Evolutionary conservation across 92 coral and sea anemone species (phyloP).

Genomic region (Palythoa grandis): DNA sequence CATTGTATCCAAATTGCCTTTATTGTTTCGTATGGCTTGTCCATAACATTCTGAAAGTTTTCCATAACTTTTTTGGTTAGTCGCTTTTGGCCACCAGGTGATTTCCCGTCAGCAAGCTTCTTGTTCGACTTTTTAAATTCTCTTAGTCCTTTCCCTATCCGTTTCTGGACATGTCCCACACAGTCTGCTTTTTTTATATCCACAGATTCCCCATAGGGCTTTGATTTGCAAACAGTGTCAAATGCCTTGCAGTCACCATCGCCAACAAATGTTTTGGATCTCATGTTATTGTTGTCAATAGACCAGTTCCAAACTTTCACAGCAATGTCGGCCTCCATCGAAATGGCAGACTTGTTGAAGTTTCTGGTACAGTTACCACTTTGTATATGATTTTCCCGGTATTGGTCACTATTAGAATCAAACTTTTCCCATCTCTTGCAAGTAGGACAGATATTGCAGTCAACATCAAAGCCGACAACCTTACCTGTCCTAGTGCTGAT

Average conservation of each 20-base stretch:
- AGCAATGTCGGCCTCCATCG: slow-evolving; percentile 18
- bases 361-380: slow-evolving; percentile 1
- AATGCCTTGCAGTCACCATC: slow-evolving; percentile 11
- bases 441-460: no score
- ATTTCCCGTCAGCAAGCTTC: neutral
- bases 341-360: slow-evolving; percentile 2
- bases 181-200: slow-evolving; percentile 4
- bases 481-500: no score
- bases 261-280: slow-evolving; percentile 1
- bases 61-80: neutral
- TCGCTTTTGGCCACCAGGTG: neutral
- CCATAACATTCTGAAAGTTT: slow-evolving; percentile 7
- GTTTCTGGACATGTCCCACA: neutral
- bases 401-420: neutral
- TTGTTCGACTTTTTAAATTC: neutral
- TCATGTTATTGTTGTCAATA: neutral
- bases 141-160: slow-evolving; percentile 3
- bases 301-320: slow-evolving; percentile 16
- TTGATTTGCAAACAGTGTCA: neutral
- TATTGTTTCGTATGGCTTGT: slow-evolving; percentile 8
- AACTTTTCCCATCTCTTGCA: no score
- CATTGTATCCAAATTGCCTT: slow-evolving; percentile 7
- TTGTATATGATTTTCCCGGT: no score
- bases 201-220: slow-evolving; percentile 14
- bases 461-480: no score